Base-by-base conservation (phyloP, 2,113 vertebrate genomes). In the Polypterus senegalus region DNA sequence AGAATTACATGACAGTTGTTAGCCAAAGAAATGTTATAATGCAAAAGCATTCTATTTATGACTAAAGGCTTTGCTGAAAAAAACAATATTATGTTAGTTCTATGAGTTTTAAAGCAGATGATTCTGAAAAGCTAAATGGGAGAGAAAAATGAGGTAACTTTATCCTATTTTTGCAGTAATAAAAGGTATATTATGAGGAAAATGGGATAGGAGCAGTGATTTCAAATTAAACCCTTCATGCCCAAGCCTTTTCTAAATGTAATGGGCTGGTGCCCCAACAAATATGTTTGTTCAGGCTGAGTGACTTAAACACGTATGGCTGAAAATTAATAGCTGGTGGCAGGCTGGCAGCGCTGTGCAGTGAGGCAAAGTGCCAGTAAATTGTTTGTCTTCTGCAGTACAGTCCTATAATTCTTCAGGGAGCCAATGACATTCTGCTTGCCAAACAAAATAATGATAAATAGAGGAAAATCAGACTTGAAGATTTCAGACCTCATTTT, bases 341-440 rank as follows among this genome's bases (percentile, higher is more conserved):
- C 83, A 83, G 80, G 64, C 76, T 82, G 83, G 83, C 83, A 83
- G 77, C 67, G 77, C 77, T 88, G 86, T 80, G 84, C 83, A 82
- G 74, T 83, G 87, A 88, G 83, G 86, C 86, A 89, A 84, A 88
- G 81, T 89, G 87, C 83, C 82, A 88, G 79, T 85, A 88, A 89
- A 87, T 88, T 88, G 83, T 89, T 87, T 88, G 87, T 84, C 84
- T 86, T 84, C 83, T 80, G 82, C 82, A 79, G 83, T 78, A 81
- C 79, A 78, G 82, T 78, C 76, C 78, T 83, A 85, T 86, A 87
- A 87, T 83, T 85, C 87, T 84, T 89, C 81, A 78, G 86, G 86
- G 87, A 86, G 74, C 73, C 76, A 76, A 79, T 81, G 79, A 80
- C 79, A 82, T 80, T 86, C 81, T 83, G 82, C 82, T 84, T 88